Conservation (phyloP, 2,797 vertebrate species). For the Acridotheres tristis region DNA sequence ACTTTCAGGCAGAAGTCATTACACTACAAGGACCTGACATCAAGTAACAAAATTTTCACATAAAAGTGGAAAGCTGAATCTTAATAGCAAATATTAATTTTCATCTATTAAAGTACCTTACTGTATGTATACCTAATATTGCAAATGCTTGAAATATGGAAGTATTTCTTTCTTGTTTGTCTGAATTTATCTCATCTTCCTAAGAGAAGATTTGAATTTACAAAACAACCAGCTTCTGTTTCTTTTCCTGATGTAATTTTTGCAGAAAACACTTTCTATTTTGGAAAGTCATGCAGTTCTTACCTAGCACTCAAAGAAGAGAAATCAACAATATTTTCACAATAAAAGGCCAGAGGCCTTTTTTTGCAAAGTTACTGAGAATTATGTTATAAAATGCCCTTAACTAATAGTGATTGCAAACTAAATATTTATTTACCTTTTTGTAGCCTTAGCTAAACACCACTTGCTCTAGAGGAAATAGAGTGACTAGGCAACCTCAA, state of each 20-base stretch:
- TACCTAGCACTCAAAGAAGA: not conserved
- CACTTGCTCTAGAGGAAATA: not conserved
- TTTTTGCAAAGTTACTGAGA: constrained; percentile 1
- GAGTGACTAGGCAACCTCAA: not conserved
- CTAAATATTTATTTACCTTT: not conserved
- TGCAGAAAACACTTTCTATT: not conserved
- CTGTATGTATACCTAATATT: not conserved
- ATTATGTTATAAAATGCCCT: not conserved
- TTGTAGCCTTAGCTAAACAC: not conserved
- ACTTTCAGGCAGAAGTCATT: not conserved
- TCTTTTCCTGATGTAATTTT: not conserved
- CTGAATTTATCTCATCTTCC: not conserved
- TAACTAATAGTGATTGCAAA: not conserved
- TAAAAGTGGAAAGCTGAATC: constrained; percentile 27
- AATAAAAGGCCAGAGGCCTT: not conserved
- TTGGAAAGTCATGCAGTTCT: not conserved
- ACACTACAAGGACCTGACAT: not conserved
- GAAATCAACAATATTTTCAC: not conserved
- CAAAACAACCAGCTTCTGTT: not conserved
- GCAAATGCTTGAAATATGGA: not conserved
- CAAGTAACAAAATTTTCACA: not conserved
- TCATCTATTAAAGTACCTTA: not conserved
- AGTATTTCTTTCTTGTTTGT: not conserved
- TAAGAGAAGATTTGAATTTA: constrained; percentile 14
- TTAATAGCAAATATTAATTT: constrained; percentile 33